Evolutionary conservation across 2,797 vertebrate genomes (phyloP).

Genomic region (Choloepus didactylus): DNA sequence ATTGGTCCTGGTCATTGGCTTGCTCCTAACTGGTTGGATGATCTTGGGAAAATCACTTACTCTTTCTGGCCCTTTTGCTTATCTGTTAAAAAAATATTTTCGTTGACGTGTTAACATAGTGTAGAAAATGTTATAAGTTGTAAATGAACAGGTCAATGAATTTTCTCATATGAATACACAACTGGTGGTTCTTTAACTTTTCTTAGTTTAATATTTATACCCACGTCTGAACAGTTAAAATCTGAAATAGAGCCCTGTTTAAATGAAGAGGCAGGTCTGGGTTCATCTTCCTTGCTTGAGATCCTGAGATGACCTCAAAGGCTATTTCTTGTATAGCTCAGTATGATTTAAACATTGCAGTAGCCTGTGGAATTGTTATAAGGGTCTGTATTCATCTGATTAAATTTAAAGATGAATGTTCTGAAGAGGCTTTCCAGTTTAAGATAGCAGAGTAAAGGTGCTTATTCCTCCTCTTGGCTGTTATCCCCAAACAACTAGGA

Average conservation of each 20-base stretch:
- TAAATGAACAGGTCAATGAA: background rate
- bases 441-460: background rate
- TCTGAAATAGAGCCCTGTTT: constrained; percentile 41
- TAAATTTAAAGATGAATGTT: background rate
- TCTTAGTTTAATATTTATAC: background rate
- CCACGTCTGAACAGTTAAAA: constrained; percentile 15
- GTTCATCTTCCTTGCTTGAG: background rate
- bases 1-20: background rate
- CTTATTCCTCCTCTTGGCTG: background rate
- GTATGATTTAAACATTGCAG: background rate
- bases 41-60: constrained; percentile 12
- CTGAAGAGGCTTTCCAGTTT: background rate
- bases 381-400: background rate
- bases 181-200: background rate
- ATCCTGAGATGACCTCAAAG: background rate
- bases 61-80: background rate
- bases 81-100: constrained; percentile 8
- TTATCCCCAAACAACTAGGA: background rate
- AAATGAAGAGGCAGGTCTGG: background rate
- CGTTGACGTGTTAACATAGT: constrained; percentile 17
- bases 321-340: background rate
- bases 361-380: background rate
- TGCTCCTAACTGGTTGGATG: constrained; percentile 3
- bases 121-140: background rate
- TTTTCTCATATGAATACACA: background rate